Evolutionary conservation across 35 echinoderm and acorn worm genomes (phyloP), one percentile per base, ranked within the genome.

Genomic region (Strongylocentrotus purpuratus): DNA sequence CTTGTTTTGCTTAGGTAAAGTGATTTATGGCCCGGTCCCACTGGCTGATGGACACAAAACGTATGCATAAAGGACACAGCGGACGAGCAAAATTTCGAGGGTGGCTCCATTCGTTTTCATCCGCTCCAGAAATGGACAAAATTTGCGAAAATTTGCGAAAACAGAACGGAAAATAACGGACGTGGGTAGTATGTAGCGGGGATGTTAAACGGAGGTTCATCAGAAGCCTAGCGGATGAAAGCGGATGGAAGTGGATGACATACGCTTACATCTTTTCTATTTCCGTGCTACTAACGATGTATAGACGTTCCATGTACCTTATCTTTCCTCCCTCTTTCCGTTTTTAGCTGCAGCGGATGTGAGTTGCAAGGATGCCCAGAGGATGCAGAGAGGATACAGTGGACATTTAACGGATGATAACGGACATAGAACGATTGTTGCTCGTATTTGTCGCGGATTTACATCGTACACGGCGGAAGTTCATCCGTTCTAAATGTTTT

Each of bases 271-370:
- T 86, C 85, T 28, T 88, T 88, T 88, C 32, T 88, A 88, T 88
- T 88, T 88, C 87, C 87, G 87, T 88, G 87, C 87, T 88, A 88
- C 45, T 88, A 88, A 88, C 87, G 87, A 88, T 88, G 87, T 88
- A 88, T 35, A 12, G 87, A 88, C 31, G 87, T 88, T 88, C 32
- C 31, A 88, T 88, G 87, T 88, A 88, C 87, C 87, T 41, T 88
- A 88, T 88, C 87, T 88, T 88, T 88, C 87, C 87, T 33, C 87
- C 87, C 87, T 88, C 87, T 88, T 88, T 88, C 87, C 87, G 87
- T 88, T 88, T n/a, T n/a, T n/a, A n/a, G n/a, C n/a, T n/a, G n/a
- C n/a, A n/a, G n/a, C n/a, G n/a, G n/a, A n/a, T n/a, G n/a, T n/a
- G n/a, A n/a, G n/a, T n/a, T n/a, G n/a, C n/a, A n/a, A n/a, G n/a